Evolutionary conservation across 2,888 invertebrate genomes (phyloP), one percentile per base, ranked within the genome.

Genomic region (Heliconius charithonia): DNA sequence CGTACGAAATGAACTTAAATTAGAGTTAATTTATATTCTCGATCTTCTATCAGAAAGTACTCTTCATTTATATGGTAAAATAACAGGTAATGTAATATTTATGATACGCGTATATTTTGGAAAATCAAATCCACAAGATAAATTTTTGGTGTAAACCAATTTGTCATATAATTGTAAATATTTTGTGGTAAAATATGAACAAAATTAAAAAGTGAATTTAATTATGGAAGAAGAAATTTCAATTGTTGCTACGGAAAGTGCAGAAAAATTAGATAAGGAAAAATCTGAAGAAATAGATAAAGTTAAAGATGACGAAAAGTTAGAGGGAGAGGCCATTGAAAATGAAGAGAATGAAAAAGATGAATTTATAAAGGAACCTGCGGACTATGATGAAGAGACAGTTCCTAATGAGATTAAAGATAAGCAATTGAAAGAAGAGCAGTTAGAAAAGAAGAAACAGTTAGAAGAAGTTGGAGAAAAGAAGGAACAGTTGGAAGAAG

Each of bases 1-100:
- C 85, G 85, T 90, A 81, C 87, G 89, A 41, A 85, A 88, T 84
- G 88, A 89, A 75, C 84, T 93, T 80, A 86, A 90, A 84, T 83
- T 85, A 78, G 89, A 91, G 81, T 86, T 93, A 84, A 87, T 92
- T 82, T 83, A 87, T 80, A 82, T 93, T 81, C 87, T 93, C 72
- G 92, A 93, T 86, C 85, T 83, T 37, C 82, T 93, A 85, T 90
- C 91, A 12, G 70, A 88, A 16, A 86, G 86, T 83, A 92, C 91
- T 82, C 86, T 90, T 45, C 85, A 81, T 81, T 84, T 93, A 65
- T 93, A 92, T 89, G 90, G 91, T 81, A 90, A 87, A 87, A 92
- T 93, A 82, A 93, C 92, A 13, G 90, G 88, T 80, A 92, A 92
- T 83, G 85, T 93, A 81, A 92, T 90, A 62, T 76, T 86, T 70